Conservation (phyloP, 2,797 vertebrate species). For the Hirundo rustica region DNA sequence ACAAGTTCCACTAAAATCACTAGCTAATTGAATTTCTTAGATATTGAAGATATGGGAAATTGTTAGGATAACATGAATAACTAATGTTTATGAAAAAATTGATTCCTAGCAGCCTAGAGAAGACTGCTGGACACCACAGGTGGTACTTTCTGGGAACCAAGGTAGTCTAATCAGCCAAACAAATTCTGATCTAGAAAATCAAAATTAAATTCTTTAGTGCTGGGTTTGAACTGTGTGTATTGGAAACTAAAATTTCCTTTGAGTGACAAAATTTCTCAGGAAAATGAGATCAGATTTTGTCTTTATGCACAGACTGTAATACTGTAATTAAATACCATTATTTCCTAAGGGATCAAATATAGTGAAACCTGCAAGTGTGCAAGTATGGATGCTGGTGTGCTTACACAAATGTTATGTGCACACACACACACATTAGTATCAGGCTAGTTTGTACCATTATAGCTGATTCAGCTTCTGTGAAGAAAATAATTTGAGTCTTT, state of each 20-base stretch:
- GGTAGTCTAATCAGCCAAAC: not conserved
- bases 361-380: not conserved
- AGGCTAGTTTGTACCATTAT: not conserved
- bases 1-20: not conserved
- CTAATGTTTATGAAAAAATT: not conserved
- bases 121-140: not conserved
- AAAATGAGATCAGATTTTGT: not conserved
- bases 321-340: not conserved
- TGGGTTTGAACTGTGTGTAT: not conserved
- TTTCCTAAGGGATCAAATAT: not conserved
- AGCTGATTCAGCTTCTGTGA: not conserved
- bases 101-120: not conserved
- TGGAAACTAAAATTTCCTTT: not conserved
- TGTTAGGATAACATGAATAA: not conserved
- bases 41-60: not conserved
- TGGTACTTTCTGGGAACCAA: not conserved
- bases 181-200: not conserved
- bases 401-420: not conserved
- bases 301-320: not conserved
- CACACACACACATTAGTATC: not conserved
- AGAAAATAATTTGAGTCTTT: not conserved
- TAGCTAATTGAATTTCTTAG: not conserved
- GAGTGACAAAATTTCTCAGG: not conserved
- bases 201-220: not conserved
- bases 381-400: not conserved